Base-by-base conservation (phyloP, 2,113 vertebrate genomes). In the Siniperca chuatsi region DNA sequence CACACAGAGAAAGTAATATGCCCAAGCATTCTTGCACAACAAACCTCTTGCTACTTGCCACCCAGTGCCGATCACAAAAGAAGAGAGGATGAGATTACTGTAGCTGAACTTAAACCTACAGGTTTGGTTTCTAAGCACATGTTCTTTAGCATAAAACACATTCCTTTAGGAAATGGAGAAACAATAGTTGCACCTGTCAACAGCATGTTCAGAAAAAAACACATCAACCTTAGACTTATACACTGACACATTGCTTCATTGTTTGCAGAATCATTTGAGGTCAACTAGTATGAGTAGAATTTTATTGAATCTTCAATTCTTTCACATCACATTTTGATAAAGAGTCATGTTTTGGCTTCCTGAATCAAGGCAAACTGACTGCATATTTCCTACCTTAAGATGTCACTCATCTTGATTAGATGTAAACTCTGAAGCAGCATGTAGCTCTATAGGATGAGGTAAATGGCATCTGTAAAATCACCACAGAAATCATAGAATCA, bases 101-200 rank as follows among this genome's bases (percentile, higher is more conserved):
- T 8, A 7, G 61, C 10, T 69, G 61, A 92, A 88, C 55, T 52
- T 82, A 67, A 81, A 77, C 60, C 50, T 44, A 18, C 46, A 65
- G 79, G 75, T 84, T 74, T 80, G 67, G 61, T 92, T 89, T 89
- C 84, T 18, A 18, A 62, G 71, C 79, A 82, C 80, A 89, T 90
- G 82, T 89, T 86, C 78, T 50, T 76, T 1, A 61, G 23, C 12
- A 66, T 76, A 60, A 42, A 79, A 84, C 50, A 46, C 37, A 78
- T 52, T 83, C 60, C 71, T 78, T 33, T 16, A 69, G 81, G 75
- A 74, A 42, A 82, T 0, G 6, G 42, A 37, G 42, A 72, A 58
- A 71, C 15, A 73, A 62, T 10, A 18, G 46, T 25, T 83, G 7
- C 46, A 44, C 40, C 21, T 74, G 18, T 66, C 11, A 35, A 66